Conservation (phyloP, 2,797 vertebrate genomes). For the Taenioides sp. region DNA sequence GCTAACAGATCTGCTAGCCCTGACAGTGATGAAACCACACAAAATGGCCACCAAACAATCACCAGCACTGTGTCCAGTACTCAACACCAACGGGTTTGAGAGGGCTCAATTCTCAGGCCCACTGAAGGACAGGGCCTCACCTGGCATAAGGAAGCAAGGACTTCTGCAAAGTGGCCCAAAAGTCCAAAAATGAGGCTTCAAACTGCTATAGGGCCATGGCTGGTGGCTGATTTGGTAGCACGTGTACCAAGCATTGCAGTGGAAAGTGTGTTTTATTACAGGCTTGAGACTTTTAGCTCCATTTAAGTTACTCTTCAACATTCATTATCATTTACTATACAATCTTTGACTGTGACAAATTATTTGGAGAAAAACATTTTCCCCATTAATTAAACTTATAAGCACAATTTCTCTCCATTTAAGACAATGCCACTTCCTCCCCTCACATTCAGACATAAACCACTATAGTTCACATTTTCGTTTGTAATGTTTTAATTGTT, state of each 20-base stretch:
- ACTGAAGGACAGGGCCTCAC: slow-evolving; percentile 29
- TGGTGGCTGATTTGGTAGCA: neutral
- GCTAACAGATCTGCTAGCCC: slow-evolving; percentile 48
- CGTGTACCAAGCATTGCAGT: neutral
- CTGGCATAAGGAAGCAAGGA: neutral
- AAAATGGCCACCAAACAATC: slow-evolving; percentile 72
- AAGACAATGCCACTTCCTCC: neutral
- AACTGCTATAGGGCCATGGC: neutral
- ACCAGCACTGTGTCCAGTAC: slow-evolving; percentile 37
- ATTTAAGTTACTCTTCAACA: neutral
- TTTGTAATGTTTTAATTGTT: neutral
- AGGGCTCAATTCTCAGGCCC: slow-evolving; percentile 7
- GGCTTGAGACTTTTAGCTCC: neutral
- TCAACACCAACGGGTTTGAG: slow-evolving; percentile 30
- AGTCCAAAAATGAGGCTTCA: neutral
- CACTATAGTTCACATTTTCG: neutral
- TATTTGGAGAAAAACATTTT: neutral
- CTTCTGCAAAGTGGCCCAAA: neutral
- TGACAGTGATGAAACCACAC: slow-evolving; percentile 63
- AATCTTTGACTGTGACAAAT: neutral
- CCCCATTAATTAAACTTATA: neutral
- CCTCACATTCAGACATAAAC: neutral
- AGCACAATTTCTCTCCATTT: neutral
- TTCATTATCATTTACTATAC: neutral
- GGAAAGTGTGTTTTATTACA: neutral